Conservation (phyloP, 2,888 invertebrate species). For the Steinernema hermaphroditum region DNA sequence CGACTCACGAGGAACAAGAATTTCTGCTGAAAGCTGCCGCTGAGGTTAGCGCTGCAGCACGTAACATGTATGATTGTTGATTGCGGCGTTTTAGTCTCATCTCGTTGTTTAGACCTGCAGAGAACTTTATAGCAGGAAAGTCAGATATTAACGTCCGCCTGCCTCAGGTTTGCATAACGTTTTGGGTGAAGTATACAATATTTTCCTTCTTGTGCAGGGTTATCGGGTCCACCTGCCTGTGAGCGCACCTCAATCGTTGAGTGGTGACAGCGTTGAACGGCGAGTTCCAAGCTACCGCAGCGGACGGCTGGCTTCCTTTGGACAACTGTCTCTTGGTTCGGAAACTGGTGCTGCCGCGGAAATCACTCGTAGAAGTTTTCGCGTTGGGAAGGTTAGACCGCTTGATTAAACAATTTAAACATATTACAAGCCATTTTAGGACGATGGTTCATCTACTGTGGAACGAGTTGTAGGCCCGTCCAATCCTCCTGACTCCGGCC, state of each 20-base stretch:
- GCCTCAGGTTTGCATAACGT: conserved; percentile 31
- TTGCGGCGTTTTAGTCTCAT: too few species aligned
- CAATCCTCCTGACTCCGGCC: too few species aligned
- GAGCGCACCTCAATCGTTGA: too few species aligned
- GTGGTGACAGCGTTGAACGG: too few species aligned
- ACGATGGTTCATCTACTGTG: conserved; percentile 76
- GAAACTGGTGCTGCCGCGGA: conserved; percentile 90
- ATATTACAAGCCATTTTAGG: conserved; percentile 29
- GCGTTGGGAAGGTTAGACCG: too few species aligned
- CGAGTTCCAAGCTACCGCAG: conserved; percentile 84
- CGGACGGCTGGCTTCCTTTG: conserved; percentile 87
- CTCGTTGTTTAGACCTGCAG: too few species aligned
- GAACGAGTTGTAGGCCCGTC: conserved; percentile 75
- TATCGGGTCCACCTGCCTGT: too few species aligned
- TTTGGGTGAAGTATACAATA: too few species aligned
- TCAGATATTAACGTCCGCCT: conserved; percentile 20
- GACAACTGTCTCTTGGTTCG: conserved; percentile 86
- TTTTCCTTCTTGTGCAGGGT: too few species aligned
- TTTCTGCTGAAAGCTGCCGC: conserved; percentile 58
- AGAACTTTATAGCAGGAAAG: neutral
- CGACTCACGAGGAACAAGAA: conserved; percentile 57
- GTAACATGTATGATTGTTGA: too few species aligned
- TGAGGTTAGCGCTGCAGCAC: conserved; percentile 56
- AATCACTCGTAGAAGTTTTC: conserved; percentile 77
- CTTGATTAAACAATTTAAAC: too few species aligned